Conservation (phyloP, 2,797 vertebrate species). For the Phaenicophaeus curvirostris region DNA sequence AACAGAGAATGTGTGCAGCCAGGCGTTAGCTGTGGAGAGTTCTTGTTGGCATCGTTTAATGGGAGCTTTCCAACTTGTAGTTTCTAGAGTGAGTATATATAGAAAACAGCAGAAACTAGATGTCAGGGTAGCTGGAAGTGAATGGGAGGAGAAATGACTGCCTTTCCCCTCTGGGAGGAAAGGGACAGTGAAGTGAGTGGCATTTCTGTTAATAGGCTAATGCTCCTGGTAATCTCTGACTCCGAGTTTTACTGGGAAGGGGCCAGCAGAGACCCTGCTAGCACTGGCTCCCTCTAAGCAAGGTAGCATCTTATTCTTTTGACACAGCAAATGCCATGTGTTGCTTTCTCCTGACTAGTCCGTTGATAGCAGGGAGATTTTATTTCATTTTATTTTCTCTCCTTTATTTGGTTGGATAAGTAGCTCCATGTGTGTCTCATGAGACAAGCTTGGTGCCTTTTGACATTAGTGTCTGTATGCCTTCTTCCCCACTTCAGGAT, state of each 20-base stretch:
- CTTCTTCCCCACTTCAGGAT: background rate
- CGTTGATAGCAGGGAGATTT: background rate
- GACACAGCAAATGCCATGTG: background rate
- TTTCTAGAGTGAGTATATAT: background rate
- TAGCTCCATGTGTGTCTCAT: background rate
- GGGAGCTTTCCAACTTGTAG: background rate
- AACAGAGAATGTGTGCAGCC: background rate
- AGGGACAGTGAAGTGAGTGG: background rate
- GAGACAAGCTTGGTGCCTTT: background rate
- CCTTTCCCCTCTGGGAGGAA: background rate
- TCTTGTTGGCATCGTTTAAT: background rate
- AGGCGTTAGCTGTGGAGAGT: background rate
- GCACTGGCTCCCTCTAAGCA: background rate
- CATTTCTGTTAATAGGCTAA: background rate
- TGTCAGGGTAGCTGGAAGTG: background rate
- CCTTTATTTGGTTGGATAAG: accelerated
- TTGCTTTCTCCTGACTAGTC: background rate
- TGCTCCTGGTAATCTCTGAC: background rate
- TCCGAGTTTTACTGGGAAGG: background rate
- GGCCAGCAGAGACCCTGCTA: background rate
- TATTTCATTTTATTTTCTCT: too few relatives aligned
- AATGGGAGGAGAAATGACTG: background rate
- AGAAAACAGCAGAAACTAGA: background rate
- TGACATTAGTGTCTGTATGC: background rate
- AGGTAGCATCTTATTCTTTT: background rate